Percentiles rank a stretch among this genome's conserved stretches.
Conservation (phyloP, 2,888 invertebrate genomes). For the Drosophila seclusa region DNA sequence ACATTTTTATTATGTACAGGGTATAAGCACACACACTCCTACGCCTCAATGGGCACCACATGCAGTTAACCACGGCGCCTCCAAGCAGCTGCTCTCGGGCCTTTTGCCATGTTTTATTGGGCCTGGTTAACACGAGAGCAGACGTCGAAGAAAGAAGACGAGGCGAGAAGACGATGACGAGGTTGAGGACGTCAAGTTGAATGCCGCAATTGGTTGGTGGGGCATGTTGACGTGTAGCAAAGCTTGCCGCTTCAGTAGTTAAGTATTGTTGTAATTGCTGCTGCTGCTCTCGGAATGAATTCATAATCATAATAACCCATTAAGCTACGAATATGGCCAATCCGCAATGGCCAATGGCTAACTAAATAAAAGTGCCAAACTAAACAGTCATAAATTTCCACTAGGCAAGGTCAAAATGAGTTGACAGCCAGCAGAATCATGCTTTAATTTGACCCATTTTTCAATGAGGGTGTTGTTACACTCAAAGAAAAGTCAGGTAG, state of each 20-base stretch:
- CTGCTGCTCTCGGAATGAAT: conserved; percentile 52
- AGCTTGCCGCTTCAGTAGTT: conserved; percentile 43
- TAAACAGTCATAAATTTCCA: conserved; percentile 65
- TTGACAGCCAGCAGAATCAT: conserved; percentile 21
- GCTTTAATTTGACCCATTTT: conserved; percentile 17
- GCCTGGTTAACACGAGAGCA: conserved; percentile 46
- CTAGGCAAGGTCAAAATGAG: conserved; percentile 33
- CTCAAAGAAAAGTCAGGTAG: not conserved
- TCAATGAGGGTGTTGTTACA: not conserved
- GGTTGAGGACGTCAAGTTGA: conserved; percentile 40
- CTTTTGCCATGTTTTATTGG: conserved; percentile 67
- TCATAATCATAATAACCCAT: conserved; percentile 74
- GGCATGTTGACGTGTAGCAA: conserved; percentile 17
- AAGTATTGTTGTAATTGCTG: conserved; percentile 37
- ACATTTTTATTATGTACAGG: not conserved
- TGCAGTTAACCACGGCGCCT: conserved; percentile 31
- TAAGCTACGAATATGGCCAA: conserved; percentile 27
- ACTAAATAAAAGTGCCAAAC: conserved; percentile 53
- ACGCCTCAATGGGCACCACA: not conserved
- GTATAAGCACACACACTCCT: conserved; percentile 8
- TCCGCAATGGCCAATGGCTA: conserved; percentile 26
- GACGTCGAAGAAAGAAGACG: not conserved
- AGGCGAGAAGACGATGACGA: not conserved
- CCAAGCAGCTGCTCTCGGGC: conserved; percentile 27
- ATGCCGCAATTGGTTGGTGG: conserved; percentile 33